Conservation (phyloP, 2,113 vertebrate genomes). For the Colaptes auratus region DNA sequence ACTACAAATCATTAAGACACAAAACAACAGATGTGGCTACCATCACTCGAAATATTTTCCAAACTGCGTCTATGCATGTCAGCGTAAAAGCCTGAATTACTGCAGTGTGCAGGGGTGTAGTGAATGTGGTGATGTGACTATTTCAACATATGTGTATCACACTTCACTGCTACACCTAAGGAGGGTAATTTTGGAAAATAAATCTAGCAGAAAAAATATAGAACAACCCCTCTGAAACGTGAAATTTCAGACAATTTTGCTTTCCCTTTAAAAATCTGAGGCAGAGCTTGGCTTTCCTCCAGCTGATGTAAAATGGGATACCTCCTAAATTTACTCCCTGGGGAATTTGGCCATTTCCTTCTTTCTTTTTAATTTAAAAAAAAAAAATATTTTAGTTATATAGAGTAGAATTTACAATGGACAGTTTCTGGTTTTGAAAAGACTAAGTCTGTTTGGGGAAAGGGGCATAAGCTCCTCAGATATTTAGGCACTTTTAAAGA, state of each 20-base stretch:
- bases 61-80: slow-evolving; percentile 43
- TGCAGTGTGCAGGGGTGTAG: background rate
- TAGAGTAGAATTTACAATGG: slow-evolving; percentile 20
- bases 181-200: background rate
- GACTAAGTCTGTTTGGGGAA: slow-evolving; percentile 27
- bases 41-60: slow-evolving; percentile 46
- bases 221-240: fast-evolving
- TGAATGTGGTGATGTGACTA: background rate
- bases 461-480: slow-evolving; percentile 48
- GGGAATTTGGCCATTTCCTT: background rate
- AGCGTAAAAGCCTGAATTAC: slow-evolving; percentile 38
- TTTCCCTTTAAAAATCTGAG: slow-evolving; percentile 1
- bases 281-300: background rate
- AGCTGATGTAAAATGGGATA: slow-evolving; percentile 4
- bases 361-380: too few species aligned
- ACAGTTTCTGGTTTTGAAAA: slow-evolving; percentile 23
- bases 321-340: background rate
- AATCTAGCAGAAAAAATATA: background rate
- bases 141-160: background rate
- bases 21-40: slow-evolving; percentile 69
- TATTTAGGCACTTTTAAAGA: slow-evolving; percentile 67
- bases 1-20: slow-evolving; percentile 67
- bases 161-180: background rate
- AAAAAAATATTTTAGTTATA: background rate
- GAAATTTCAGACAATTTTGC: background rate